Conservation (phyloP, 2,888 invertebrate species). For the Apamea monoglypha region DNA sequence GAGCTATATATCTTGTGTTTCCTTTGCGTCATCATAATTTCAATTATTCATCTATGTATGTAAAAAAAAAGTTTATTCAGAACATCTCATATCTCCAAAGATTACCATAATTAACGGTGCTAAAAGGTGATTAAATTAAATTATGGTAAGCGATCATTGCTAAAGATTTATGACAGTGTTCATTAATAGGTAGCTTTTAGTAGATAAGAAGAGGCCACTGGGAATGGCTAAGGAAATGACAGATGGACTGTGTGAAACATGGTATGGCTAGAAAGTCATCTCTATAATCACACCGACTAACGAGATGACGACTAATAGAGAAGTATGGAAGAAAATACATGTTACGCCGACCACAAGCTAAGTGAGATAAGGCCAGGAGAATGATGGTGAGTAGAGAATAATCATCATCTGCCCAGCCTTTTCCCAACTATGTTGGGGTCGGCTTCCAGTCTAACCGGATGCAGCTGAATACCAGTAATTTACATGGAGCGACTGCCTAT, state of each 20-base stretch:
- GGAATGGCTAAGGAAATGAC: background rate
- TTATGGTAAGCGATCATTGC: conserved; percentile 28
- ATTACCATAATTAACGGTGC: conserved; percentile 38
- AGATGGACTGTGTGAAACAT: background rate
- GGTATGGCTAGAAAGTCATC: background rate
- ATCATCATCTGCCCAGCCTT: too few relatives aligned
- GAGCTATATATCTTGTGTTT: conserved; percentile 4
- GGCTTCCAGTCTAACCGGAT: too few relatives aligned
- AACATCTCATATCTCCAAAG: conserved; percentile 7
- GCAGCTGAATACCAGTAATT: too few relatives aligned
- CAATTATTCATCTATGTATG: background rate
- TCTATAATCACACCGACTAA: background rate
- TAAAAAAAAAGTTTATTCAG: background rate
- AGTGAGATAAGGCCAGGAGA: background rate
- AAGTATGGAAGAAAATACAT: background rate
- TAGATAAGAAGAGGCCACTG: background rate
- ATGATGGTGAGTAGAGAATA: background rate
- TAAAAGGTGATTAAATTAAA: conserved; percentile 24
- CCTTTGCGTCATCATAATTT: background rate
- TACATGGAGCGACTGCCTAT: too few relatives aligned
- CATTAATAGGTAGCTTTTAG: conserved; percentile 9
- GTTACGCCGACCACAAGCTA: background rate
- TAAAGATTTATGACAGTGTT: conserved; percentile 30
- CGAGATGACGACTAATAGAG: background rate
- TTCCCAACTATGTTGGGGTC: too few relatives aligned